These are phyloP conservation scores for Sander lucioperca DNA, from an alignment of 2,113 vertebrate species.

Conservation along the genomic window DNA sequence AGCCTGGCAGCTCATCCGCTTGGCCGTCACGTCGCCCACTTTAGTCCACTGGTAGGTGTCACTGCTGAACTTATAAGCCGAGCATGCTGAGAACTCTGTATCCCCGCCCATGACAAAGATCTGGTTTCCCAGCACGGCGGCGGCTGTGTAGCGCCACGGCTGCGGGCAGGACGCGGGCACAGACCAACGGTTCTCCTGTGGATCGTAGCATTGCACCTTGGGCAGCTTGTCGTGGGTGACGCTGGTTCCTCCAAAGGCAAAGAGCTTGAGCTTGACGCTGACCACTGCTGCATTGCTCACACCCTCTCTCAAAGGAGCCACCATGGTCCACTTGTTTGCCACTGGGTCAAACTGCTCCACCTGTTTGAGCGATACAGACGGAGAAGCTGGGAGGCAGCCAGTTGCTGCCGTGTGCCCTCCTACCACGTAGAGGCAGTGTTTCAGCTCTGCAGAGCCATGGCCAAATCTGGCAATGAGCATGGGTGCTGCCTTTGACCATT, in stretches of 20 bases:
- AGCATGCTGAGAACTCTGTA: slow-evolving; percentile 89
- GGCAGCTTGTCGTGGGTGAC: slow-evolving; percentile 88
- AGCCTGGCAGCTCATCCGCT: slow-evolving; percentile 89
- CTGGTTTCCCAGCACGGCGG: slow-evolving; percentile 87
- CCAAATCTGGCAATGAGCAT: slow-evolving; percentile 90
- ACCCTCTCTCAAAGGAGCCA: slow-evolving; percentile 87
- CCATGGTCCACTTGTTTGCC: slow-evolving; percentile 89
- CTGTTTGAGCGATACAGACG: slow-evolving; percentile 89
- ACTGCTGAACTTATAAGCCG: slow-evolving; percentile 89
- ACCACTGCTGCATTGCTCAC: slow-evolving; percentile 90
- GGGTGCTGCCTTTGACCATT: slow-evolving; percentile 89
- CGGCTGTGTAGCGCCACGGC: slow-evolving; percentile 89
- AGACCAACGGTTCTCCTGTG: slow-evolving; percentile 87
- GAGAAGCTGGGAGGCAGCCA: slow-evolving; percentile 87
- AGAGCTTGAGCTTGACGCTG: slow-evolving; percentile 88
- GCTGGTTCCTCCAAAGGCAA: slow-evolving; percentile 89
- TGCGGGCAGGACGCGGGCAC: slow-evolving; percentile 88
- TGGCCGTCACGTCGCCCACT: slow-evolving; percentile 88
- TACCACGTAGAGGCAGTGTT: slow-evolving; percentile 87
- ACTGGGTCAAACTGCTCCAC: slow-evolving; percentile 89
- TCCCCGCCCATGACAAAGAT: slow-evolving; percentile 89
- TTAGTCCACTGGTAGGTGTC: slow-evolving; percentile 90
- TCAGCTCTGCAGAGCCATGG: slow-evolving; percentile 88
- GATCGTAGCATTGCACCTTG: slow-evolving; percentile 90
- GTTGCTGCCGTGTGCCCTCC: slow-evolving; percentile 89